Evolutionary conservation across 2,113 vertebrate genomes (phyloP), one percentile per base, ranked within the genome.

Genomic region (Rhinopomastus cyanomelas): DNA sequence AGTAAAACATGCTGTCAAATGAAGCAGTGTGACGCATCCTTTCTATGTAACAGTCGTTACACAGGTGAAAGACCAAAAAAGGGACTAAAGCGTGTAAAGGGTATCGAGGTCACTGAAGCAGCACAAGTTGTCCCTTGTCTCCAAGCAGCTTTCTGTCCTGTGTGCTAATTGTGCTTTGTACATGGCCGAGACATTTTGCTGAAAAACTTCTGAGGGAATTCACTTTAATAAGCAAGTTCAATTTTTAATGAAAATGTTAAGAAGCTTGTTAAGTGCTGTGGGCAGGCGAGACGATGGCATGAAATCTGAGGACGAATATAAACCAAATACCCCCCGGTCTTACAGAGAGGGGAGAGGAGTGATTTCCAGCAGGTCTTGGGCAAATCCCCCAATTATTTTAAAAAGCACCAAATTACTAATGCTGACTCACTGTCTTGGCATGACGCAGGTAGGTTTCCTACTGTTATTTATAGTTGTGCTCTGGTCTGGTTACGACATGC

Each of bases 381-480:
- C 64, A 95, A 95, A 84, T 9, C 15, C 66, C 59, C 22, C 57
- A 71, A 22, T 93, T 80, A 79, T 84, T 64, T 56, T 82, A 77
- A 89, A 69, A 72, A 69, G 23, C 36, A 59, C 44, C 53, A 80
- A 83, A 48, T 78, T 12, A 91, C 73, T 88, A 85, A 85, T 3
- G 17, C 22, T 91, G 88, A 91, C 69, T 96, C 83, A 88, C 44
- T 60, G n/a, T 36, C 73, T 77, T 93, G 73, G 72, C 52, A 3
- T 36, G 57, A 44, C 74, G 69, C 55, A 67, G 34, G 81, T 71
- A 91, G 49, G 27, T 64, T 93, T 94, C 81, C 69, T 81, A 52
- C 81, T 76, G 53, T 85, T 87, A 92, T 87, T 95, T 93, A 69
- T 79, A 94, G 55, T 61, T 79, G 32, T 86, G 21, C 78, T 93